Evolutionary conservation across 2,113 vertebrate genomes (phyloP).

Genomic region (Archilochus colubris): DNA sequence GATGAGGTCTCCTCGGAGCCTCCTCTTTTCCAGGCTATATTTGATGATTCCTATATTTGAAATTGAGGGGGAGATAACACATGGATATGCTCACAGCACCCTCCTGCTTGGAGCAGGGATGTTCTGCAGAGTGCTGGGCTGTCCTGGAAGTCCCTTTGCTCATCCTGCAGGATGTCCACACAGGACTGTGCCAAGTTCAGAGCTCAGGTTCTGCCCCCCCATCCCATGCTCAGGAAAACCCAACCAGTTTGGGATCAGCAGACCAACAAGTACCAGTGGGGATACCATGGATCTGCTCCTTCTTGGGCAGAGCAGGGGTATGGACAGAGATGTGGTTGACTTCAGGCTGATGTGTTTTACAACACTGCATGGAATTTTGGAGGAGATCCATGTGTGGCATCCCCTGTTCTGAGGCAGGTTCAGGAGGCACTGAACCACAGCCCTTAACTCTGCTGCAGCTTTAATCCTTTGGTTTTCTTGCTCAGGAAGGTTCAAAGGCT

Average conservation of each 20-base stretch:
- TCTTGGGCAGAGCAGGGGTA: not conserved
- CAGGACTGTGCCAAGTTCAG: not conserved
- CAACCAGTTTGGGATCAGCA: not conserved
- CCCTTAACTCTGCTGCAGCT: not conserved
- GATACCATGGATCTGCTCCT: not conserved
- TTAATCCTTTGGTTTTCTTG: not conserved
- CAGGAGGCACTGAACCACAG: not conserved
- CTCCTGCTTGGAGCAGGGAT: not conserved
- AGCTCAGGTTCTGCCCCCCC: not conserved
- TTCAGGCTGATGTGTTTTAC: not conserved
- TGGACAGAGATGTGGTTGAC: not conserved
- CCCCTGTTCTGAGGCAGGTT: not conserved
- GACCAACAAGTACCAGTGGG: not conserved
- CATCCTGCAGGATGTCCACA: not conserved
- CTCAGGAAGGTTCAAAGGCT: not conserved
- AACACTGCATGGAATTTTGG: not conserved
- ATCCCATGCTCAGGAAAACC: not conserved
- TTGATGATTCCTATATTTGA: not conserved
- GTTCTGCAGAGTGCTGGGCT: not conserved
- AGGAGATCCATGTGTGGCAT: not conserved
- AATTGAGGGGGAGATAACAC: not conserved
- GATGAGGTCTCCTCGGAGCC: too few relatives aligned
- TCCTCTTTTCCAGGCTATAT: too few relatives aligned
- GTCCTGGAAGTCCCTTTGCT: not conserved
- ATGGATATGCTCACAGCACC: not conserved